Percentiles rank a stretch among this genome's conserved stretches.
phyloP scores from a whole-genome alignment of 2,797 vertebrate genomes.

The Urocyon cinereoargenteus region DNA sequence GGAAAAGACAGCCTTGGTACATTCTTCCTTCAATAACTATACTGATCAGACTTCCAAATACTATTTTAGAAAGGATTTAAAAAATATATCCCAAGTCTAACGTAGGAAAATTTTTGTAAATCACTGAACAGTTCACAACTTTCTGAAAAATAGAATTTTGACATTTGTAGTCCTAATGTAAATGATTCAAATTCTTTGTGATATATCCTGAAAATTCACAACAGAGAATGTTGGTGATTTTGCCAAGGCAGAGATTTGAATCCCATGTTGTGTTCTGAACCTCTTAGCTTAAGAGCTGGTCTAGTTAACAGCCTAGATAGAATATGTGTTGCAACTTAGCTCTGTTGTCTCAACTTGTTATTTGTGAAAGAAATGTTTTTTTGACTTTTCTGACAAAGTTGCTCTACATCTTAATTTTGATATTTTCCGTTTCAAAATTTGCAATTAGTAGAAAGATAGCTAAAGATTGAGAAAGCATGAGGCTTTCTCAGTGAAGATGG shows the following conservation, averaged over 20 bases:
- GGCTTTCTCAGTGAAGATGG: not conserved
- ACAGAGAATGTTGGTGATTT: not conserved
- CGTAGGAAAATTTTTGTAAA: not conserved
- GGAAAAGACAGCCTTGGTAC: not conserved
- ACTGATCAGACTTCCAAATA: not conserved
- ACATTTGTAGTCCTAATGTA: not conserved
- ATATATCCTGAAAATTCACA: not conserved
- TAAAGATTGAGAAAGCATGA: not conserved
- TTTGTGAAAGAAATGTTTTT: not conserved
- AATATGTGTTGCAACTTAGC: not conserved
- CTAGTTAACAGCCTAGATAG: not conserved
- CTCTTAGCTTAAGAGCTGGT: not conserved
- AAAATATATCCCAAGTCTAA: not conserved
- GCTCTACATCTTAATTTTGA: not conserved
- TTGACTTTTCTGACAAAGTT: not conserved
- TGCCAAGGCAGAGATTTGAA: not conserved
- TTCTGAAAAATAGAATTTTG: constrained; percentile 15
- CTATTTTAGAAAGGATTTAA: not conserved
- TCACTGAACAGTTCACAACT: not conserved
- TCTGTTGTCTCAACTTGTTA: not conserved
- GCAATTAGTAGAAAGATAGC: not conserved
- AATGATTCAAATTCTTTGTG: not conserved
- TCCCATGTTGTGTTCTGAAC: not conserved
- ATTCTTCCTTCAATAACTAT: not conserved
- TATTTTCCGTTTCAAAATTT: not conserved